These are phyloP conservation scores for Hirtodrosophila confusa DNA, from an alignment of 2,888 invertebrate species.

Conservation along the genomic window DNA sequence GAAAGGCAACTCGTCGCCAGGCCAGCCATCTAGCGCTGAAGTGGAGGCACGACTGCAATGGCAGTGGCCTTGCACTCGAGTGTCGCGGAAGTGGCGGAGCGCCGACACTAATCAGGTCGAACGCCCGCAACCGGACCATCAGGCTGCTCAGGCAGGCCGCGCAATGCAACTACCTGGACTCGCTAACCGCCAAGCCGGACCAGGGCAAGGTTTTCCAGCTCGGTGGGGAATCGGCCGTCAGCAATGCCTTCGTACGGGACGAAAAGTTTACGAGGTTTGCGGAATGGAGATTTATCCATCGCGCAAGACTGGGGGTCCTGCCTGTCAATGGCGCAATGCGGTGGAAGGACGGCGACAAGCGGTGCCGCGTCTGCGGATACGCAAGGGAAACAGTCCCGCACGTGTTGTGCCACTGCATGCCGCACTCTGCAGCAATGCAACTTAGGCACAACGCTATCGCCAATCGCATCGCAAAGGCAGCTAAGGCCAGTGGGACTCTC, in stretches of 20 bases:
- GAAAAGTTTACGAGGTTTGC: not conserved
- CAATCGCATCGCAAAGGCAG: no score
- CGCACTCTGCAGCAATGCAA: no score
- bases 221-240: not conserved
- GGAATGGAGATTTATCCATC: not conserved
- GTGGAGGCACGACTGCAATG: not conserved
- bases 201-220: slow-evolving; percentile 6
- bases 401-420: no score
- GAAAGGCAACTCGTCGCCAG: slow-evolving; percentile 3
- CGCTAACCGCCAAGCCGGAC: slow-evolving; percentile 5
- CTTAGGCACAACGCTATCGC: no score
- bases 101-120: not conserved
- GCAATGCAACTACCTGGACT: not conserved
- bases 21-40: not conserved
- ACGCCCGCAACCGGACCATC: not conserved
- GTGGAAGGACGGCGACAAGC: slow-evolving; percentile 6
- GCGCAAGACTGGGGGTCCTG: slow-evolving; percentile 2
- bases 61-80: not conserved
- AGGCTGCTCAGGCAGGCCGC: slow-evolving; percentile 2
- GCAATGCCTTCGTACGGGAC: slow-evolving; percentile 1
- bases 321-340: slow-evolving; percentile 4
- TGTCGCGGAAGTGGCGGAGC: not conserved
- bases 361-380: no score
- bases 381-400: no score
- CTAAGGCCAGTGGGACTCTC: no score